phyloP scores from a whole-genome alignment of 30 jellyfish, hydroid and myxozoan species.

The Calvadosia cruxmelitensis region DNA sequence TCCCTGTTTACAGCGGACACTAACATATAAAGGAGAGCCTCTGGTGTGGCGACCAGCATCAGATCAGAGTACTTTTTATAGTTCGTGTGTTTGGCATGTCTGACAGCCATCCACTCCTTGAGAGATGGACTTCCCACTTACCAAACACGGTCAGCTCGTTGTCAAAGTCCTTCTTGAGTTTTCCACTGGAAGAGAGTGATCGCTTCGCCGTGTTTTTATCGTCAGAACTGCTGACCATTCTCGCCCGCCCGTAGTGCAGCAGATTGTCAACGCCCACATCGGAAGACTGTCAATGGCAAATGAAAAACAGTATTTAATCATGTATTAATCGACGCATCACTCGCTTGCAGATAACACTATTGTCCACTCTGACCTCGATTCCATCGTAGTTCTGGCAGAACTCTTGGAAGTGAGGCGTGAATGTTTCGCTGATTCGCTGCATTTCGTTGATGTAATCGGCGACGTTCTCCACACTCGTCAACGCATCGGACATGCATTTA shows the following conservation, averaged over 20 bases:
- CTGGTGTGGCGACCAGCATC: background rate
- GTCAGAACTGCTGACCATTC: constrained; percentile 60
- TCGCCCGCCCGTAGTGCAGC: constrained; percentile 85
- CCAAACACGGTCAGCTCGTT: constrained; percentile 73
- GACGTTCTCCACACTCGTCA: constrained; percentile 85
- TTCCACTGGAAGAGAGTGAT: constrained; percentile 4
- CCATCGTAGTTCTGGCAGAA: constrained; percentile 39
- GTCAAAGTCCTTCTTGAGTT: constrained; percentile 48
- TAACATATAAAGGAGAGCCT: background rate
- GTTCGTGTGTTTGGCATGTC: too few species aligned
- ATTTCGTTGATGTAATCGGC: constrained; percentile 94
- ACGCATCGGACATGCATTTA: constrained; percentile 63
- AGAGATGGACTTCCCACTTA: too few species aligned
- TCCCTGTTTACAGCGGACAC: background rate
- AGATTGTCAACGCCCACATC: constrained; percentile 91
- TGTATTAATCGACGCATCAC: too few species aligned
- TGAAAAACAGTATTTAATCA: background rate
- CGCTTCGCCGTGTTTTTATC: background rate
- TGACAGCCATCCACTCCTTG: too few species aligned
- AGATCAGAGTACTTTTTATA: background rate
- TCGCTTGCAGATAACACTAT: too few species aligned
- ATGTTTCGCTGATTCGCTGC: constrained; percentile 97
- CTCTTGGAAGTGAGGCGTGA: constrained; percentile 68
- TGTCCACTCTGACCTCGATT: constrained; percentile 78
- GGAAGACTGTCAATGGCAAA: constrained; percentile 7